phyloP scores from a whole-genome alignment of 2,797 vertebrate genomes.

The Rhinella marina region DNA sequence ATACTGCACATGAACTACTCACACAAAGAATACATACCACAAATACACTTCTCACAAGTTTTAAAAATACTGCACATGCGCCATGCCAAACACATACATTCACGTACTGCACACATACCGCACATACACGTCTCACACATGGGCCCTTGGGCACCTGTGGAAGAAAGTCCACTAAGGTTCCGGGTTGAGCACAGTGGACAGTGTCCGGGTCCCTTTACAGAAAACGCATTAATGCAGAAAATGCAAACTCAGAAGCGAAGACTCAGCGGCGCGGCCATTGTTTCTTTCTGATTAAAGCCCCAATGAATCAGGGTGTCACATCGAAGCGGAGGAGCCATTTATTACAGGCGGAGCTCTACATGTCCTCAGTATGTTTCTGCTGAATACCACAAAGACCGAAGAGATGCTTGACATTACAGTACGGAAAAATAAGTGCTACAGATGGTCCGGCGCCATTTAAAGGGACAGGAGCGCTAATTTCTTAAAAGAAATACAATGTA shows the following conservation, averaged over 20 bases:
- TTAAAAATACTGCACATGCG: no score
- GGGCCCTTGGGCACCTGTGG: no score
- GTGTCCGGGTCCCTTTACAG: neutral
- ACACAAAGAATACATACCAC: neutral
- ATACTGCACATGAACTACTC: no score
- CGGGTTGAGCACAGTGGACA: no score
- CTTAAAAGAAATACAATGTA: neutral
- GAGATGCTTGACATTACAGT: neutral
- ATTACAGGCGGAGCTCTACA: neutral
- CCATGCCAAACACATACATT: no score
- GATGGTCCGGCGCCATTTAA: neutral
- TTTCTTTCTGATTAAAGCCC: conserved; percentile 39
- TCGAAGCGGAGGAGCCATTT: neutral
- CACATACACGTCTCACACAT: no score
- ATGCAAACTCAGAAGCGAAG: neutral
- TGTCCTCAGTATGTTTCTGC: neutral
- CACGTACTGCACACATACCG: no score
- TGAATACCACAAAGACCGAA: neutral
- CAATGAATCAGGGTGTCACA: conserved; percentile 12
- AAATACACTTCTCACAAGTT: no score
- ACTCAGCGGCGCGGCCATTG: neutral
- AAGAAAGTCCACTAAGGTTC: no score
- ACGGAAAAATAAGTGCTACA: neutral
- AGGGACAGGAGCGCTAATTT: neutral
- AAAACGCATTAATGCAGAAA: conserved; percentile 32